Base-by-base conservation (phyloP, 2,888 invertebrate genomes). In the Protonemura montana region DNA sequence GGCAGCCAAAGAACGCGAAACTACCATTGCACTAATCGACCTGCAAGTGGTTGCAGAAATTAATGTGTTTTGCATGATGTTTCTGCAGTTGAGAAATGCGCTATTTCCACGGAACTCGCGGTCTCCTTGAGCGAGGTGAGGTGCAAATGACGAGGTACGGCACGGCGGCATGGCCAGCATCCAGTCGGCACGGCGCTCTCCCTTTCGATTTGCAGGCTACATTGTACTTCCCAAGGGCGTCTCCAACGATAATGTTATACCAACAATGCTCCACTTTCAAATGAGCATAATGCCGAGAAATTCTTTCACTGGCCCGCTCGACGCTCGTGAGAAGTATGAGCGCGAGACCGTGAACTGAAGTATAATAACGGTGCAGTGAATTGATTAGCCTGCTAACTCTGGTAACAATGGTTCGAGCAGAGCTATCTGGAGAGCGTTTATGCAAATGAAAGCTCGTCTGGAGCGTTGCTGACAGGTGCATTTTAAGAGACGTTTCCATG, bases 251-350 rank as follows among this genome's bases (percentile, higher is more conserved):
- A 59, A 59, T 81, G 29, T 13, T 81, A 29, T 78, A 27, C 29
- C 27, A 29, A 27, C 59, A 76, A 42, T 84, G 84, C 84, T 84
- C 84, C 76, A 84, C 84, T 84, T 84, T 84, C 84, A 29, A 59
- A 84, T 84, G 76, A 59, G 76, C 84, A 84, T 59, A 84, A 84
- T 84, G 84, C 76, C 59, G 84, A 84, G 84, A 84, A 76, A 84
- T 84, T 84, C 84, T 84, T 84, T 84, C 81, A 81, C 84, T 84
- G 25, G 26, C 6, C n/a, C n/a, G n/a, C n/a, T n/a, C 41, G 42
- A 6, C 7, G 28, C 41, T 81, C 81, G 42, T 83, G 59, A 84
- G 84, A 84, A 76, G 76, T 76, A 59, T 26, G 30, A 30, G 21
- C 84, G 59, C 6, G 59, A 27, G 76, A 84, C 84, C 84, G 76